Evolutionary conservation across 2,888 invertebrate genomes (phyloP).

Genomic region (Chloroclystis v-ata): DNA sequence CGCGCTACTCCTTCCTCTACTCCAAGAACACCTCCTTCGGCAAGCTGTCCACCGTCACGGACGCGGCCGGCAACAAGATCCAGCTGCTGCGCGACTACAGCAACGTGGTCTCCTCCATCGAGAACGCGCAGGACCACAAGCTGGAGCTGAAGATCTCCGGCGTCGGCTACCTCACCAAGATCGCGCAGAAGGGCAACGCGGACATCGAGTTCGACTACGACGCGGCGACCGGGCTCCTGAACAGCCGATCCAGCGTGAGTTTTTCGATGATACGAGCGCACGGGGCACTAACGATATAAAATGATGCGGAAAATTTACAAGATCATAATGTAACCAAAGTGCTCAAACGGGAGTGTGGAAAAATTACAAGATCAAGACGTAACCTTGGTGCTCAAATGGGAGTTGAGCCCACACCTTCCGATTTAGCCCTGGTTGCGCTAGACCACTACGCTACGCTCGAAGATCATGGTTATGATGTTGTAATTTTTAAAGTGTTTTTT

Average conservation of each 20-base stretch:
- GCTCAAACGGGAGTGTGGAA: no score
- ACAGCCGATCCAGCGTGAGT: constrained; percentile 88
- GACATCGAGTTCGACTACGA: constrained; percentile 95
- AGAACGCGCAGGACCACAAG: constrained; percentile 95
- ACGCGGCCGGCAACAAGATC: constrained; percentile 95
- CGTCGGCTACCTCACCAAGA: constrained; percentile 91
- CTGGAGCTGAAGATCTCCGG: constrained; percentile 95
- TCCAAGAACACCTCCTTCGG: constrained; percentile 98
- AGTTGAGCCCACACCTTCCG: no score
- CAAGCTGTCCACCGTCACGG: constrained; percentile 94
- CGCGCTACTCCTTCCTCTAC: constrained; percentile 96
- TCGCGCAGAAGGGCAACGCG: constrained; percentile 91
- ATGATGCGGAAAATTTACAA: no score
- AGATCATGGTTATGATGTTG: no score
- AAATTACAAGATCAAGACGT: no score
- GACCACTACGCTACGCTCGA: no score
- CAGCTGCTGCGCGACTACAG: constrained; percentile 94
- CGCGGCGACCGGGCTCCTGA: constrained; percentile 90
- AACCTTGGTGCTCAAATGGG: no score
- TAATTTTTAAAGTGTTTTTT: no score
- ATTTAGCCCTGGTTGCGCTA: no score
- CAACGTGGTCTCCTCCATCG: constrained; percentile 94
- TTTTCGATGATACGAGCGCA: neutral
- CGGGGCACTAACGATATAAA: no score
- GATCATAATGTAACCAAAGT: no score